phyloP scores from a whole-genome alignment of 2,888 invertebrate species.

The Perizoma flavofasciatum region DNA sequence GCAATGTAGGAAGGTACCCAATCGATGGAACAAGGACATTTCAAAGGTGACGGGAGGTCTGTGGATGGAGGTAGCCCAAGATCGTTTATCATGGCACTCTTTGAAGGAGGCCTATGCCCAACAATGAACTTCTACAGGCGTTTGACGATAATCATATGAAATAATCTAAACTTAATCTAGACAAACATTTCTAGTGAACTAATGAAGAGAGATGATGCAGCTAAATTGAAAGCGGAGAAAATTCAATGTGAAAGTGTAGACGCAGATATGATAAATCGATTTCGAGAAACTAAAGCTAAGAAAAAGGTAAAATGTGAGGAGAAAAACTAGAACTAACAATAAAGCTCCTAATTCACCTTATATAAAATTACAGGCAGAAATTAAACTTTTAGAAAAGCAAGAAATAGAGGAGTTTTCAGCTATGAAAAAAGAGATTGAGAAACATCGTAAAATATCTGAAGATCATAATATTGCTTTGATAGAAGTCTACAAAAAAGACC shows the following conservation, averaged over 20 bases:
- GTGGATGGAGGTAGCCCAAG: no score
- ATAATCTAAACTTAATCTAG: no score
- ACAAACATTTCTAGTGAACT: conserved; percentile 37
- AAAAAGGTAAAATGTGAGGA: conserved; percentile 36
- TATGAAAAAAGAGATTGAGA: conserved; percentile 38
- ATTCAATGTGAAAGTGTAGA: conserved; percentile 41
- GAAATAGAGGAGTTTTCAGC: conserved; percentile 41
- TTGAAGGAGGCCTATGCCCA: no score
- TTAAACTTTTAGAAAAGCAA: conserved; percentile 39
- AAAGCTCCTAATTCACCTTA: background rate
- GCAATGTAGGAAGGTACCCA: no score
- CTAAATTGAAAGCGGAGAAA: conserved; percentile 39
- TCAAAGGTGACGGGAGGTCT: no score
- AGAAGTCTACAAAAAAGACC: conserved; percentile 44
- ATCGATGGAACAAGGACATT: no score
- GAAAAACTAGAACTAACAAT: background rate
- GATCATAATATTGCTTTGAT: conserved; percentile 42
- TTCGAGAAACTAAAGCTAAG: conserved; percentile 42
- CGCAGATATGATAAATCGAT: conserved; percentile 40
- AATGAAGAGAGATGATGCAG: conserved; percentile 36
- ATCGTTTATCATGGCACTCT: no score
- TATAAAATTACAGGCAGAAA: conserved; percentile 37
- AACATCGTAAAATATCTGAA: conserved; percentile 25
- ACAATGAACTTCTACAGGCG: no score
- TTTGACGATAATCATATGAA: no score